Conservation (phyloP, 2,888 invertebrate genomes). For the Microlaimidae sp. region DNA sequence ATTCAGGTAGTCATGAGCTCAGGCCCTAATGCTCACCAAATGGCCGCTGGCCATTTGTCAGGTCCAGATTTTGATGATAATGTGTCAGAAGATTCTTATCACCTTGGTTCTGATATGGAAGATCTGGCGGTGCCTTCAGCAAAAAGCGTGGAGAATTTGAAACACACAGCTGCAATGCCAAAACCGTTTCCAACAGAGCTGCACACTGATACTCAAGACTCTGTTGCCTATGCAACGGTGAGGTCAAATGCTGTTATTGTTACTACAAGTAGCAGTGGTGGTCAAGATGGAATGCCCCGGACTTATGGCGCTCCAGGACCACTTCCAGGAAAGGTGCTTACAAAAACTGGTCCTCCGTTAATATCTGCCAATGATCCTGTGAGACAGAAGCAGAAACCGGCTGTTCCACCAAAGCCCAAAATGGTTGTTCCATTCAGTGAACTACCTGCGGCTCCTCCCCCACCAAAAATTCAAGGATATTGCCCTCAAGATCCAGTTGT, state of each 20-base stretch:
- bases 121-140: background rate
- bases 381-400: constrained; percentile 21
- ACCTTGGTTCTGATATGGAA: constrained; percentile 22
- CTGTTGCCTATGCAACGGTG: background rate
- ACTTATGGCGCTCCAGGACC: constrained; percentile 25
- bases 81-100: constrained; percentile 29
- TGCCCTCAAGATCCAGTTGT: background rate
- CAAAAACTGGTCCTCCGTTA: constrained; percentile 24
- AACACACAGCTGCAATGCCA: background rate
- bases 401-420: constrained; percentile 28
- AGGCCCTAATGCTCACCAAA: background rate
- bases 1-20: background rate
- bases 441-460: background rate
- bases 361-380: constrained; percentile 23
- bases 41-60: background rate
- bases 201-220: background rate
- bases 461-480: background rate
- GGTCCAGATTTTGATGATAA: constrained; percentile 19
- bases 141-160: background rate
- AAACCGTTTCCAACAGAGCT: background rate
- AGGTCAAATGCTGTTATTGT: background rate
- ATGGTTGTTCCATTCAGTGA: background rate
- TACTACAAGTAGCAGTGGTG: background rate
- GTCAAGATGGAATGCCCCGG: background rate
- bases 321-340: constrained; percentile 27